Conservation (phyloP, 2,797 vertebrate species). For the Cottoperca gobio region DNA sequence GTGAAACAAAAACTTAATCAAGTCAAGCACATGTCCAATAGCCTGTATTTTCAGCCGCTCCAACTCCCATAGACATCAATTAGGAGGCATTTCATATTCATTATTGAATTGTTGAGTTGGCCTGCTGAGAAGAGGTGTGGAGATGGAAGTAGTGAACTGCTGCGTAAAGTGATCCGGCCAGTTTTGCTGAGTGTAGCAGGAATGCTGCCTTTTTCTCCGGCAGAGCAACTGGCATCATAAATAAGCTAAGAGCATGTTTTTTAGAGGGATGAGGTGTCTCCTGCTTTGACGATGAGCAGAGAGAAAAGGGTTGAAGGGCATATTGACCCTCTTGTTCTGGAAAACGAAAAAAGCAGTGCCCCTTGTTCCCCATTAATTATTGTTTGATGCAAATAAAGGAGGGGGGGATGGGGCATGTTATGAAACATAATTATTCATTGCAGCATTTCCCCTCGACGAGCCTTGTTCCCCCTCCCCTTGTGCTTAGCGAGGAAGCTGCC, state of each 20-base stretch:
- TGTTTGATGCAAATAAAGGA: constrained; percentile 80
- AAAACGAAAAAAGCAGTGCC: constrained; percentile 72
- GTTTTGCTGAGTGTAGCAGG: constrained; percentile 78
- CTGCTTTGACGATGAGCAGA: constrained; percentile 59
- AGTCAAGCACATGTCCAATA: constrained; percentile 66
- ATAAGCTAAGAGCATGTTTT: constrained; percentile 74
- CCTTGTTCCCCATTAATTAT: constrained; percentile 82
- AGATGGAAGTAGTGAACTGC: constrained; percentile 67
- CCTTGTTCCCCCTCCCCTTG: constrained; percentile 38
- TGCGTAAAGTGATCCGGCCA: constrained; percentile 69
- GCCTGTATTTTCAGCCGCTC: constrained; percentile 64
- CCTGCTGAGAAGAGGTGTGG: constrained; percentile 64
- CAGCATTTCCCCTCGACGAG: constrained; percentile 67
- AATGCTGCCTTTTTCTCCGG: constrained; percentile 64
- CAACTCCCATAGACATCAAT: constrained; percentile 73
- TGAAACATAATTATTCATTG: constrained; percentile 81
- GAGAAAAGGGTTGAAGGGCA: constrained; percentile 74
- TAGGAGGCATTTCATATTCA: constrained; percentile 78
- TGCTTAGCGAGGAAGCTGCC: constrained; percentile 55
- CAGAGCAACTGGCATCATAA: constrained; percentile 75
- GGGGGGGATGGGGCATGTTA: constrained; percentile 65
- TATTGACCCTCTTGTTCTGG: constrained; percentile 78
- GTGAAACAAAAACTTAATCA: constrained; percentile 77
- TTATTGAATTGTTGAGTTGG: constrained; percentile 78
- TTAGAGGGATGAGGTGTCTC: constrained; percentile 71